Percentiles rank a stretch among this genome's conserved stretches.
Conservation (phyloP, 1,140 invertebrate species). For the Calliopsis andreniformis region DNA sequence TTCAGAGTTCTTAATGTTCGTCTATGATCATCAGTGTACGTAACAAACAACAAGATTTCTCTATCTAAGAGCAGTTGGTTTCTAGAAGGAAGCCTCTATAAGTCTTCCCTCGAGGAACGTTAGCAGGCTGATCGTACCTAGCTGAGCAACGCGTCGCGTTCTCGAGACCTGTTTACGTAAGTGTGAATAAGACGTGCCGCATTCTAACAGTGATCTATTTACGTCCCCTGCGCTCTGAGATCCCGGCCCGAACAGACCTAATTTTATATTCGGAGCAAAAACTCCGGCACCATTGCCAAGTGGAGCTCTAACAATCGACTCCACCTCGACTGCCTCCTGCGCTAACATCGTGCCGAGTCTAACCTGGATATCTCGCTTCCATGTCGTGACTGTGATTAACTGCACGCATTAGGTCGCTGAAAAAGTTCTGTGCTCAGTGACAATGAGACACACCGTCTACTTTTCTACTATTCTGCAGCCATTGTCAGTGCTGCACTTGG, state of each 20-base stretch:
- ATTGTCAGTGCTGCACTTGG: no score
- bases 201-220: constrained; percentile 68
- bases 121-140: constrained; percentile 8
- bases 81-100: neutral
- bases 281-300: constrained; percentile 62
- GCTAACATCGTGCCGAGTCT: constrained; percentile 4
- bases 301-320: constrained; percentile 59
- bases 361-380: constrained; percentile 4
- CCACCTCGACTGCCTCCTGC: neutral
- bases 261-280: constrained; percentile 70
- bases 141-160: constrained; percentile 24
- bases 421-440: neutral
- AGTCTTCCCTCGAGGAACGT: neutral
- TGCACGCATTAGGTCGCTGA: neutral
- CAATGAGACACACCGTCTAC: neutral
- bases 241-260: constrained; percentile 62
- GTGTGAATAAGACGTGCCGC: constrained; percentile 65
- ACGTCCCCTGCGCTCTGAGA: constrained; percentile 57
- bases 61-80: neutral
- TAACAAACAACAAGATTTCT: no score
- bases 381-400: neutral
- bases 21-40: no score
- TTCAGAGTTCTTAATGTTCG: no score
- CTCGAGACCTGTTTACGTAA: constrained; percentile 67
- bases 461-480: no score